Percentiles rank a stretch among this genome's conserved stretches.
Evolutionary conservation across 23 tunicate species (phyloP).

Genomic region (Styela plicata): DNA sequence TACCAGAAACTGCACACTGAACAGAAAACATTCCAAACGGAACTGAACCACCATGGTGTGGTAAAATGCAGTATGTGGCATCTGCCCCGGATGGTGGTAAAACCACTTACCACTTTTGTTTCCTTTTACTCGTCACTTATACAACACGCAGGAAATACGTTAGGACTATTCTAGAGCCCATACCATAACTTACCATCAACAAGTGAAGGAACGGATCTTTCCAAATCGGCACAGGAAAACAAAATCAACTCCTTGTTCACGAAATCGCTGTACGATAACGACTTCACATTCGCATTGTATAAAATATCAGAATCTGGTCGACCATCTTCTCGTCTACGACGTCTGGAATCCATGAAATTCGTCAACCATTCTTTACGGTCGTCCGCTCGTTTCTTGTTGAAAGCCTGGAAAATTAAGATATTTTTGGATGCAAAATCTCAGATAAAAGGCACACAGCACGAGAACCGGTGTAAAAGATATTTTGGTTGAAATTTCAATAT

Average conservation of each 20-base stretch:
- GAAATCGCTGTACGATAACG: constrained; percentile 70
- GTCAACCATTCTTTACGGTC: constrained; percentile 93
- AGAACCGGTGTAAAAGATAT: neutral
- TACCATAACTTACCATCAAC: constrained; percentile 90
- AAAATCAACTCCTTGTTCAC: constrained; percentile 91
- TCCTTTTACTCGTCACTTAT: too few relatives aligned
- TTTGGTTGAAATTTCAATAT: too few relatives aligned
- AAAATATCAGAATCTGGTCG: constrained; percentile 46
- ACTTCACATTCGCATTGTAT: constrained; percentile 50
- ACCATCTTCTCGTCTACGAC: constrained; percentile 47
- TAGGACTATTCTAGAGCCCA: too few relatives aligned
- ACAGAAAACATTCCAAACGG: too few relatives aligned
- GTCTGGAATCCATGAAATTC: constrained; percentile 72
- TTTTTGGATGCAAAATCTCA: neutral
- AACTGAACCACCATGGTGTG: too few relatives aligned
- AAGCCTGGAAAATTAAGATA: constrained; percentile 54
- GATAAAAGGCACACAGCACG: neutral
- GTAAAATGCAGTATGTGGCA: too few relatives aligned
- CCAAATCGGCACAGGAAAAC: constrained; percentile 90
- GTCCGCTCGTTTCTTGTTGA: constrained; percentile 80
- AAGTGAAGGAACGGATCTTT: constrained; percentile 76
- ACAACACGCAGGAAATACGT: too few relatives aligned
- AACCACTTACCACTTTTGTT: too few relatives aligned
- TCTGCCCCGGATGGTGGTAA: too few relatives aligned
- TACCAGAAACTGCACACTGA: too few relatives aligned